Base-by-base conservation (phyloP, 2,888 invertebrate genomes). In the Fragum sueziense region DNA sequence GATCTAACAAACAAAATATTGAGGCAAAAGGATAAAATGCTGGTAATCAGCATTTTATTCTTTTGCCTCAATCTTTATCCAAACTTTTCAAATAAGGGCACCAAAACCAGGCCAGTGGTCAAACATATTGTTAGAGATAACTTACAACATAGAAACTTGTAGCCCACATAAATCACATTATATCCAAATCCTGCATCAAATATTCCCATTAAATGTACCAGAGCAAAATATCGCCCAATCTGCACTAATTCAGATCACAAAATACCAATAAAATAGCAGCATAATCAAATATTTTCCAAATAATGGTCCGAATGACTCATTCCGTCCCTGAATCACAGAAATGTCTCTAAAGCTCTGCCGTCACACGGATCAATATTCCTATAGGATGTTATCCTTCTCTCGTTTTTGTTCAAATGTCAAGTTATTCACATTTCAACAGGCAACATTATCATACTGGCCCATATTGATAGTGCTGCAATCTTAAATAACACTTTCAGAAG, bases 341-440 rank as follows among this genome's bases (percentile, higher is more conserved):
- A 65, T 25, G 37, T 65, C 27, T 65, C 34, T 41, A 37, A n/a
- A 65, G 65, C 65, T 65, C 25, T 41, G 25, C 37, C 4, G 65
- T 41, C 41, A 65, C 65, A 65, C 6, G 34, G 65, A 65, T 65
- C 65, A 65, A 65, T 65, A 65, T 41, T 65, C 65, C n/a, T 27
- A n/a, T n/a, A n/a, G n/a, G n/a, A n/a, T n/a, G 41, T 65, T 65
- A 41, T 20, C 22, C 47, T 47, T 47, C 47, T 47, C 20, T 47
- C 17, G 14, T n/a, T 20, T 47, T 47, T 4, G 47, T 47, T n/a
- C n/a, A 47, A 47, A 47, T 47, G 47, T 47, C 47, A 47, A 47
- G n/a, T n/a, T n/a, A n/a, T n/a, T n/a, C n/a, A n/a, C n/a, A n/a
- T n/a, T n/a, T n/a, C n/a, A n/a, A n/a, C n/a, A n/a, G n/a, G n/a